A percentile compares a stretch with the other conserved stretches of the same genome.
phyloP scores from a whole-genome alignment of 2,797 vertebrate species.

The Todus mexicanus region DNA sequence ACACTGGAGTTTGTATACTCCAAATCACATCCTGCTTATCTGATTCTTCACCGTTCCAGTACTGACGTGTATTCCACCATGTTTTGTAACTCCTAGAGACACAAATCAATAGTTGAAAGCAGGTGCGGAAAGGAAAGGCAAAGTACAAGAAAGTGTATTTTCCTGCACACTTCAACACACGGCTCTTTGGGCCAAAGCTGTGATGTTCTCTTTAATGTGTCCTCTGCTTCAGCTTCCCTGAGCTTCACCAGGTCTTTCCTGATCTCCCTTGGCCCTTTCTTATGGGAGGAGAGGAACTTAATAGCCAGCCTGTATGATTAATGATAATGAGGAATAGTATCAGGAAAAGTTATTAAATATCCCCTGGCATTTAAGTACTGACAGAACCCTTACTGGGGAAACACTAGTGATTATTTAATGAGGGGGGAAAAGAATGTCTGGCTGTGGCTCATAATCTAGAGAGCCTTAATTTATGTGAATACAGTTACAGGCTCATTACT shows the following conservation, averaged over 20 bases:
- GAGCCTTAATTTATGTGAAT: neutral
- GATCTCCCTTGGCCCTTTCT: neutral
- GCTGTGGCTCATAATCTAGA: neutral
- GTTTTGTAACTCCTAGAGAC: neutral
- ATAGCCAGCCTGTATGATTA: neutral
- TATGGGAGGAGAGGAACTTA: neutral
- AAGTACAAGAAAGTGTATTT: neutral
- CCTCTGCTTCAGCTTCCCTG: neutral
- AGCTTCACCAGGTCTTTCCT: neutral
- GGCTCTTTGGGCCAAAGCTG: neutral
- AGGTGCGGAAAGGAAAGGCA: neutral
- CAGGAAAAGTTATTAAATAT: neutral
- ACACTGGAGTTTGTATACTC: neutral
- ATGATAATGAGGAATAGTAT: neutral
- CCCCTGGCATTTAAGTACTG: neutral
- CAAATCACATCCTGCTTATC: neutral
- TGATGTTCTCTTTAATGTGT: neutral
- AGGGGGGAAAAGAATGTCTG: neutral
- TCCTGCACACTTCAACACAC: neutral
- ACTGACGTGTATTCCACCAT: neutral
- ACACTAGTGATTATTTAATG: neutral
- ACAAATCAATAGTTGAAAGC: neutral
- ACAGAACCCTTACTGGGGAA: neutral
- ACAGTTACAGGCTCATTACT: neutral
- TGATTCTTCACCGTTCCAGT: neutral